Percentiles rank a stretch among this genome's conserved stretches.
These are phyloP conservation scores for Caenorhabditis remanei DNA, from an alignment of 1,140 invertebrate species.

Conservation along the genomic window DNA sequence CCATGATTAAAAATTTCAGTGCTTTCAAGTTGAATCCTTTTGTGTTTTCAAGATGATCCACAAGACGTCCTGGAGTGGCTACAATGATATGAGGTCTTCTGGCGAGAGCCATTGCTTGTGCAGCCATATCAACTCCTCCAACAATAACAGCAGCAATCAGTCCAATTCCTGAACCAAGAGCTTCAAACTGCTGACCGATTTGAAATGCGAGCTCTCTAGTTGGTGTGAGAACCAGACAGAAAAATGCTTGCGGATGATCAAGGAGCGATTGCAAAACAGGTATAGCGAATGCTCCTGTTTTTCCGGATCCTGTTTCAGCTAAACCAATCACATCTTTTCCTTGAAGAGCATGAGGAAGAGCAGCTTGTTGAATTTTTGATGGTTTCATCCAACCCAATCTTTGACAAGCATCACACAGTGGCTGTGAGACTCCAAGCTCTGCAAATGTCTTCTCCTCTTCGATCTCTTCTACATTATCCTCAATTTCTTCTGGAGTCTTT, in stretches of 20 bases:
- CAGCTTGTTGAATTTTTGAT: conserved; percentile 92
- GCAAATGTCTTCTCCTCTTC: conserved; percentile 67
- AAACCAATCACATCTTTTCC: conserved; percentile 96
- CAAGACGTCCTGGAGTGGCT: conserved; percentile 89
- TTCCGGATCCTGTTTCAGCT: conserved; percentile 97
- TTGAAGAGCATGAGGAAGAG: conserved; percentile 89
- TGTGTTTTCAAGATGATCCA: conserved; percentile 92
- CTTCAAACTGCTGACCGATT: conserved; percentile 93
- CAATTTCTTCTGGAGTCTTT: background rate
- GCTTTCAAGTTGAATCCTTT: conserved; percentile 91
- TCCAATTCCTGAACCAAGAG: conserved; percentile 88
- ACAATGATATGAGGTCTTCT: conserved; percentile 96
- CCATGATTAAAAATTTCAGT: conserved; percentile 93
- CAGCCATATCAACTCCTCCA: conserved; percentile 97
- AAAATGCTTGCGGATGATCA: conserved; percentile 91
- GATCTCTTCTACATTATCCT: conserved; percentile 65
- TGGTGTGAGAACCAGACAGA: conserved; percentile 93
- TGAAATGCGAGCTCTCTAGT: conserved; percentile 96
- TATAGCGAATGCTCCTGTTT: conserved; percentile 95
- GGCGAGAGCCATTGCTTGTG: conserved; percentile 88
- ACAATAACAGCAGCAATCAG: conserved; percentile 88
- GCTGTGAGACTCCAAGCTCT: conserved; percentile 86
- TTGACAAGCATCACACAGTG: conserved; percentile 90
- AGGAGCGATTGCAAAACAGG: conserved; percentile 92
- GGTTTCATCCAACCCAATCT: conserved; percentile 93